Evolutionary conservation across 2,888 invertebrate species (phyloP).

Genomic region (Pristionchus fissidentatus): DNA sequence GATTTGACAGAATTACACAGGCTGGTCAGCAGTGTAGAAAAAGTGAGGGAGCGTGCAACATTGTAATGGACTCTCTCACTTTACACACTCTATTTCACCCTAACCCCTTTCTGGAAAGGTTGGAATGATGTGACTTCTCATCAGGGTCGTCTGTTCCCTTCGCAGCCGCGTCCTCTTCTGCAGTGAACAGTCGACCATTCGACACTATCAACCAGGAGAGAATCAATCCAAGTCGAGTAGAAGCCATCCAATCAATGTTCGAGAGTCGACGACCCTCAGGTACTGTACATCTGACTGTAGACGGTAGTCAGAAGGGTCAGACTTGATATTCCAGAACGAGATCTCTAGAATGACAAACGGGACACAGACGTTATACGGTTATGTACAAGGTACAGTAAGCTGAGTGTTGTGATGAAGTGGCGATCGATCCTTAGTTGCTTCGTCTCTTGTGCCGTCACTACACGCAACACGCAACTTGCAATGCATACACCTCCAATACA

Average conservation of each 20-base stretch:
- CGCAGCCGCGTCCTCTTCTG: neutral
- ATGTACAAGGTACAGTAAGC: neutral
- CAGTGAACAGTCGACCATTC: constrained; percentile 50
- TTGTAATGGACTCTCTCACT: no score
- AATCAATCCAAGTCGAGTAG: constrained; percentile 71
- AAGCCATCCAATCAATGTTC: constrained; percentile 74
- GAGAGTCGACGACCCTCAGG: constrained; percentile 55
- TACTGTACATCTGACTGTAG: neutral
- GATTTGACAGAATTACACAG: no score
- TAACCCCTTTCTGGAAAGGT: neutral
- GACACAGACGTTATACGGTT: constrained; percentile 18
- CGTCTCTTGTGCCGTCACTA: constrained; percentile 19
- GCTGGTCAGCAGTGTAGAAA: neutral
- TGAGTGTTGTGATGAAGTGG: constrained; percentile 29
- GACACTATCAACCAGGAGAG: constrained; percentile 69
- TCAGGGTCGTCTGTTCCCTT: constrained; percentile 15
- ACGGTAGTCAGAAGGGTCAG: constrained; percentile 4
- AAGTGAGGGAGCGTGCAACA: no score
- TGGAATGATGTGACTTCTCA: neutral
- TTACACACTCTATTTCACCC: no score
- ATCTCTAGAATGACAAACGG: constrained; percentile 15
- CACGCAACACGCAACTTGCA: constrained; percentile 19
- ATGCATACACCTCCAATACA: no score
- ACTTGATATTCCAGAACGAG: constrained; percentile 21
- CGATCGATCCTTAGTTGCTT: constrained; percentile 33